Evolutionary conservation across 2,888 invertebrate species (phyloP).

Genomic region (Chironomus riparius): DNA sequence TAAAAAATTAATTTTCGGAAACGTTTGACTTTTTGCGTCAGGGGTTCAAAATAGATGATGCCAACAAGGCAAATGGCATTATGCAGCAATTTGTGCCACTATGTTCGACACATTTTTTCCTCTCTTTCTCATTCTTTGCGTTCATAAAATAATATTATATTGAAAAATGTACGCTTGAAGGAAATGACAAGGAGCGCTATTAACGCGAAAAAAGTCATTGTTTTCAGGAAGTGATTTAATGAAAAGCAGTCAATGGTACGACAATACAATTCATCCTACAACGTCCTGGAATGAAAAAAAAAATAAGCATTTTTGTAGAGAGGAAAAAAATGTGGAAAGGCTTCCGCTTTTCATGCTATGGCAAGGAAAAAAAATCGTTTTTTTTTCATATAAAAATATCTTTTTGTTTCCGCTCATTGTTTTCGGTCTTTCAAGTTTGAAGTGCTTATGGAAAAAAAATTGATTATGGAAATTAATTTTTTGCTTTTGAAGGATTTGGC

Average conservation of each 20-base stretch:
- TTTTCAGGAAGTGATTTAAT: constrained; percentile 27
- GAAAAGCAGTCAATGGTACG: constrained; percentile 19
- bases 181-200: neutral
- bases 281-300: neutral
- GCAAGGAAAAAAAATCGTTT: neutral
- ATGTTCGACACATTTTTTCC: neutral
- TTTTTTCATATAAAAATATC: neutral
- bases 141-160: neutral
- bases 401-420: constrained; percentile 25
- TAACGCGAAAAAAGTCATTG: constrained; percentile 24
- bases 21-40: neutral
- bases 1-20: constrained; percentile 23
- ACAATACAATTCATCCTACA: constrained; percentile 17
- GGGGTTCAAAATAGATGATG: neutral
- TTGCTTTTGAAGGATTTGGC: neutral
- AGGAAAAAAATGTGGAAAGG: constrained; percentile 6
- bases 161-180: no score
- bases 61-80: neutral
- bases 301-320: neutral
- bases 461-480: neutral
- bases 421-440: constrained; percentile 11
- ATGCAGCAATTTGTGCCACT: constrained; percentile 9
- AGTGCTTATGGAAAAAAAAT: constrained; percentile 1
- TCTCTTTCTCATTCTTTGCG: neutral
- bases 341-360: constrained; percentile 11